Evolutionary conservation across 2,888 invertebrate species (phyloP), one percentile per base, ranked within the genome.

Genomic region (Patella caerulea): DNA sequence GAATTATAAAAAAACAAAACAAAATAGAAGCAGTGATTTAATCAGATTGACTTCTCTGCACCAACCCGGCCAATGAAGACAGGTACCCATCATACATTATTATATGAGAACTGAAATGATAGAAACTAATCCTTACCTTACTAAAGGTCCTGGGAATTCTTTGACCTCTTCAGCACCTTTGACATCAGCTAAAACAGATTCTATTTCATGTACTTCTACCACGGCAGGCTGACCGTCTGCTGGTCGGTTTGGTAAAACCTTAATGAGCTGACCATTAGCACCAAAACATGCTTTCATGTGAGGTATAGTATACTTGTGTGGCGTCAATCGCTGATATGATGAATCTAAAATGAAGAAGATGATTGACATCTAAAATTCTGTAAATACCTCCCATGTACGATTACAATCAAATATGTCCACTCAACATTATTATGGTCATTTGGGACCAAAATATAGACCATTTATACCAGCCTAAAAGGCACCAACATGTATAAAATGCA

Each of bases 131-230:
- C 75, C 92, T 89, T 91, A 94, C 94, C 93, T 95, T 82, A 96
- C 93, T 80, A 97, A 93, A 78, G 97, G 97, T 9, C 97, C 97
- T 55, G 97, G 97, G 92, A 95, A 96, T 78, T 93, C 93, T 84
- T 94, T 93, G 78, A 96, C 80, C 45, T 88, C 87, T 74, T 90
- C 88, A 2, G 86, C 83, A 53, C 88, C 88, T 12, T 81, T 81
- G 52, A 83, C 82, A 17, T 85, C 86, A 72, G 84, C 82, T 53
- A 90, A 75, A 72, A 89, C 73, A 12, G 77, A 78, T 78, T 85
- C 83, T 11, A 96, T 92, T 88, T 94, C 94, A 85, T 95, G 92
- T 85, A 98, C 92, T 91, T 96, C 95, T 73, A 98, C 94, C 79
- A 94, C 93, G 80, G 96, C 95, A 72, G 95, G 94, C 90, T 95